Conservation (phyloP, 2,888 invertebrate genomes). For the Saturnia pavonia region DNA sequence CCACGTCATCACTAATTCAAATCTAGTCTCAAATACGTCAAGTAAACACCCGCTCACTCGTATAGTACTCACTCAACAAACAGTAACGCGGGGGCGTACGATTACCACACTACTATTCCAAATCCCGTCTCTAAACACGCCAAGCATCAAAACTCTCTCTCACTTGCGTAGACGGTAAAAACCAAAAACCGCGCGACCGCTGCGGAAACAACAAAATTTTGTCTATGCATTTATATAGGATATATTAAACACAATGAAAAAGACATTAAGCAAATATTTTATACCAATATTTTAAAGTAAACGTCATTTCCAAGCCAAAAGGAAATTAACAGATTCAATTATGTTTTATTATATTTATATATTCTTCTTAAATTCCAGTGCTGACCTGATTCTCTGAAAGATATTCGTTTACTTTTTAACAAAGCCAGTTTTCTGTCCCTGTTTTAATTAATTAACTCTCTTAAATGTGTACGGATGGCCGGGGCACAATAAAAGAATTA, state of each 20-base stretch:
- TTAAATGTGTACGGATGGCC: constrained; percentile 42
- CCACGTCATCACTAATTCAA: too few species aligned
- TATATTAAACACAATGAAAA: neutral
- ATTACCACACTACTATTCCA: too few species aligned
- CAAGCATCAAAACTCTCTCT: too few species aligned
- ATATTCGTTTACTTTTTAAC: constrained; percentile 36
- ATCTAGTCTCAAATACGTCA: too few species aligned
- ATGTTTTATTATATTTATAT: neutral
- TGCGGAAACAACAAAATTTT: too few species aligned
- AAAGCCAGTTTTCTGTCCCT: constrained; percentile 34
- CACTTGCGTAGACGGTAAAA: too few species aligned
- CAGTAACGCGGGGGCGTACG: too few species aligned
- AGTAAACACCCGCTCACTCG: too few species aligned
- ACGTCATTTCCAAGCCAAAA: neutral
- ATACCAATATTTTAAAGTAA: neutral
- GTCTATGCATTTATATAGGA: neutral
- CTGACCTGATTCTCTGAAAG: constrained; percentile 27
- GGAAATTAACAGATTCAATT: neutral
- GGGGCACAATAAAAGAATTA: constrained; percentile 46
- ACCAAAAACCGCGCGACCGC: too few species aligned
- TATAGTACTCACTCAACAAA: too few species aligned
- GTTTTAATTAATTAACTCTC: constrained; percentile 59
- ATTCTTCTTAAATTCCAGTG: constrained; percentile 14
- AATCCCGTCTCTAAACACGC: too few species aligned
- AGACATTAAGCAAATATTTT: neutral